A percentile compares a stretch with the other conserved stretches of the same genome.
Conservation (phyloP, 23 tunicate genomes). For the Phallusia fumigata region DNA sequence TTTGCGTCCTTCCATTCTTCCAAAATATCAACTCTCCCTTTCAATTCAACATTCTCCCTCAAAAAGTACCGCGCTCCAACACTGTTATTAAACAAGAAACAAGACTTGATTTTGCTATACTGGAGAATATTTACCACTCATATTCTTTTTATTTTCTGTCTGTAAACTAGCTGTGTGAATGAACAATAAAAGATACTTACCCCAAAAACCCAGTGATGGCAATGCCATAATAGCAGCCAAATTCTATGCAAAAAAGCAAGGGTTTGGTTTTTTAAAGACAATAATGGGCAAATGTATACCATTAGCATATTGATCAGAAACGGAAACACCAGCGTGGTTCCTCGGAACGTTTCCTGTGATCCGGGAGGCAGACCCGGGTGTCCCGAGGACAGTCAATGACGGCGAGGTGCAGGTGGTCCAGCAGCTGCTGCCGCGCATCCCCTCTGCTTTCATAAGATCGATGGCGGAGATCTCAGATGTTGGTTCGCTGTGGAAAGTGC, state of each 20-base stretch:
- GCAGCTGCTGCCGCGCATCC: too few relatives aligned
- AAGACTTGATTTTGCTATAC: neutral
- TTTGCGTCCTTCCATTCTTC: too few relatives aligned
- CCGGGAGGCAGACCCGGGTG: neutral
- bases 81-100: too few relatives aligned
- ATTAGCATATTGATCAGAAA: constrained; percentile 8
- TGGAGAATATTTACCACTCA: too few relatives aligned
- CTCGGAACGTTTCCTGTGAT: neutral
- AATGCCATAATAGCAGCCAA: constrained; percentile 11
- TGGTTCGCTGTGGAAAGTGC: too few relatives aligned
- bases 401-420: too few relatives aligned
- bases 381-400: neutral
- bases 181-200: neutral
- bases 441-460: too few relatives aligned
- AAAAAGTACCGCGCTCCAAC: too few relatives aligned
- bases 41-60: too few relatives aligned
- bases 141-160: neutral
- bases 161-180: neutral
- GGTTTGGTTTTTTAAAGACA: neutral
- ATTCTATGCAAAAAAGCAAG: constrained; percentile 3
- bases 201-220: constrained; percentile 5
- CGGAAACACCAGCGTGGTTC: neutral
- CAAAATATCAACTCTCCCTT: too few relatives aligned
- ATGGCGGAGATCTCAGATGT: too few relatives aligned
- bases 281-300: neutral